Percentiles rank a stretch among this genome's conserved stretches.
Evolutionary conservation across 2,888 invertebrate species (phyloP).

Genomic region (Pachycephus smyrnensis): DNA sequence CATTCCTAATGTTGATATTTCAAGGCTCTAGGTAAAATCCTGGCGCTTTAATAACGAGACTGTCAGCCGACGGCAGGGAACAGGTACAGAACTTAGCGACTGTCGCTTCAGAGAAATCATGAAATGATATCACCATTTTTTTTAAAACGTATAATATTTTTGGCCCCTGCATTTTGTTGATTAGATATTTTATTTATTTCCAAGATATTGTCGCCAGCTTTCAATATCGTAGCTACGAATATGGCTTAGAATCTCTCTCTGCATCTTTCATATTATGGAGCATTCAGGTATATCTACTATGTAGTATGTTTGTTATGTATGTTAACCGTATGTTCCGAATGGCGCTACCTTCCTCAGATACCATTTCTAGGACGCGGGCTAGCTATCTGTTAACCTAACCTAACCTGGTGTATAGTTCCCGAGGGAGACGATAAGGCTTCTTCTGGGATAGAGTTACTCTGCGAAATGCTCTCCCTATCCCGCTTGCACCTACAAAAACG

Average conservation of each 20-base stretch:
- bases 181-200: neutral
- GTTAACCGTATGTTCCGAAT: neutral
- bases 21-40: neutral
- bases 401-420: neutral
- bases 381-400: constrained; percentile 2
- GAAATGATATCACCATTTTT: neutral
- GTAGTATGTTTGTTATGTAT: no score
- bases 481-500: neutral
- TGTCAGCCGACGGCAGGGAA: neutral
- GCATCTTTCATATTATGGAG: neutral
- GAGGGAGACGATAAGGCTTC: neutral
- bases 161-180: neutral
- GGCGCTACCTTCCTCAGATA: constrained; percentile 1
- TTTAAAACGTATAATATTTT: neutral
- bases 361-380: constrained; percentile 1
- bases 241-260: neutral
- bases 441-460: neutral
- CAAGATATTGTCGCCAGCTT: neutral
- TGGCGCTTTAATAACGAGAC: neutral
- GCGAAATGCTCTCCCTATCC: neutral
- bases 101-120: neutral
- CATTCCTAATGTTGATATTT: constrained; percentile 51
- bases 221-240: neutral
- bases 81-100: neutral
- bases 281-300: neutral